Conservation (phyloP, 2,888 invertebrate species). For the Notocelia uddmanniana region DNA sequence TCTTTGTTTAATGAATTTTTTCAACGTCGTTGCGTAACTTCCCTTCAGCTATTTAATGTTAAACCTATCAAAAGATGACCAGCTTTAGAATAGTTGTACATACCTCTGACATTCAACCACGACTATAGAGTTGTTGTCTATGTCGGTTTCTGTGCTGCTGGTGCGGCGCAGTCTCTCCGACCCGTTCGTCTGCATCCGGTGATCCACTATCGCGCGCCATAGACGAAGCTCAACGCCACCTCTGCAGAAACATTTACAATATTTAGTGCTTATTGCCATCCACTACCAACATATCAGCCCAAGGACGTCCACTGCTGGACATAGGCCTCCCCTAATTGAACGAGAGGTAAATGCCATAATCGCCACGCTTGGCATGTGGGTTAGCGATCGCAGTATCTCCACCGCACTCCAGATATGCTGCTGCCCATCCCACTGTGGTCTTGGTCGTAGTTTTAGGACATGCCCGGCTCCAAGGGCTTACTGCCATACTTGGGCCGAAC, state of each 20-base stretch:
- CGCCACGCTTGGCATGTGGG: too few species aligned
- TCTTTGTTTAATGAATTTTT: background rate
- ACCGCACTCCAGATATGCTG: too few species aligned
- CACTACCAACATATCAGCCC: too few species aligned
- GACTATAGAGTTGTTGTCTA: slow-evolving; percentile 78
- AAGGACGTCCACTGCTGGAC: too few species aligned
- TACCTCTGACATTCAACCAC: slow-evolving; percentile 74
- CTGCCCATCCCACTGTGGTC: too few species aligned
- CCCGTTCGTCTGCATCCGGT: slow-evolving; percentile 71
- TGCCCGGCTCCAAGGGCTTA: too few species aligned
- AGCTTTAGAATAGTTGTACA: background rate
- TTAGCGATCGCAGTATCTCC: too few species aligned
- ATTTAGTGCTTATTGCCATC: too few species aligned
- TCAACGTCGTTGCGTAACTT: background rate
- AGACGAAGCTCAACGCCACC: slow-evolving; percentile 93
- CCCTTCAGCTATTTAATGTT: background rate
- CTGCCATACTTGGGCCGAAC: too few species aligned
- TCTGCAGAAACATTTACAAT: slow-evolving; percentile 72
- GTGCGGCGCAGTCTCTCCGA: slow-evolving; percentile 66
- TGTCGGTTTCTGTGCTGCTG: slow-evolving; percentile 79
- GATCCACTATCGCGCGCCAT: slow-evolving; percentile 92
- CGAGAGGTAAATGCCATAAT: too few species aligned
- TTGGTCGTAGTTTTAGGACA: too few species aligned
- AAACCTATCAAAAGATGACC: background rate
- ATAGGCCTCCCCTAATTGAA: too few species aligned